Evolutionary conservation across 2,888 invertebrate species (phyloP).

Genomic region (Choristoneura rosaceana): DNA sequence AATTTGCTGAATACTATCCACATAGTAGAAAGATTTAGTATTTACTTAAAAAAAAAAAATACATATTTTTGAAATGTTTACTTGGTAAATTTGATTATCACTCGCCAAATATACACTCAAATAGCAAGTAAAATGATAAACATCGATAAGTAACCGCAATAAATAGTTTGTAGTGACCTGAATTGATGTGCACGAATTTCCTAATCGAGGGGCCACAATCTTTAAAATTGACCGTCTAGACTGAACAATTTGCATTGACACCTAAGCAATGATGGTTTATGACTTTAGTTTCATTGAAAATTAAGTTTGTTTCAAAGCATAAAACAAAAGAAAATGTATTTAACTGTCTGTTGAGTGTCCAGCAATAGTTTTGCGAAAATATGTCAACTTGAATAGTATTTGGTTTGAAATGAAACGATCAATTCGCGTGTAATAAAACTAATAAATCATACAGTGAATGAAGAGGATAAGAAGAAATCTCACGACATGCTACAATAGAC

Average conservation of each 20-base stretch:
- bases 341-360: not conserved
- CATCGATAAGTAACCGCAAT: slow-evolving; percentile 28
- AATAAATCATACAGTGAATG: too few species aligned
- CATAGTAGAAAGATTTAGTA: not conserved
- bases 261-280: slow-evolving; percentile 52
- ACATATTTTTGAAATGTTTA: slow-evolving; percentile 1
- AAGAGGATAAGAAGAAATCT: too few species aligned
- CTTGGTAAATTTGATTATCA: slow-evolving; percentile 1
- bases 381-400: too few species aligned
- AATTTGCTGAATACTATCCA: too few species aligned
- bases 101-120: slow-evolving; percentile 14
- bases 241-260: slow-evolving; percentile 66
- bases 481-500: too few species aligned
- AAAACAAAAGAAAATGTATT: not conserved
- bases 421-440: too few species aligned
- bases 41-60: not conserved
- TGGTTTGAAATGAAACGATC: too few species aligned
- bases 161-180: slow-evolving; percentile 48
- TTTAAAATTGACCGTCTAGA: slow-evolving; percentile 75
- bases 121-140: slow-evolving; percentile 33
- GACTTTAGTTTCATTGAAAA: slow-evolving; percentile 45
- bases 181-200: slow-evolving; percentile 42
- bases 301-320: not conserved
- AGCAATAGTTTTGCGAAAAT: not conserved
- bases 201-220: slow-evolving; percentile 67